A percentile compares a stretch with the other conserved stretches of the same genome.
phyloP scores from a whole-genome alignment of 1,140 invertebrate species.

The Hetaerina americana region DNA sequence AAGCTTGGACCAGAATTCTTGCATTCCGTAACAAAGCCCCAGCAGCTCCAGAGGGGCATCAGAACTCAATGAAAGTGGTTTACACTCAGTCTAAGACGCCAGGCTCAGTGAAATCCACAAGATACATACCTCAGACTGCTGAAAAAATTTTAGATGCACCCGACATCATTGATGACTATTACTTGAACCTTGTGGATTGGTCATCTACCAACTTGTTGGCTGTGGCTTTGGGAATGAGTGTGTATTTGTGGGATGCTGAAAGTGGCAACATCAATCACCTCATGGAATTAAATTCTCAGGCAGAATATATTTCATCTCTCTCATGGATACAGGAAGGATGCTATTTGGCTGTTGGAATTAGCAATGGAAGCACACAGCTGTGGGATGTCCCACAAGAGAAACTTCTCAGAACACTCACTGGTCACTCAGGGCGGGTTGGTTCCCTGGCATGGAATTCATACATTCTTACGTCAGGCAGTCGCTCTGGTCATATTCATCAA shows the following conservation, averaged over 20 bases:
- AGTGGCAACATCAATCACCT: conserved; percentile 78
- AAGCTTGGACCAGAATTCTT: conserved; percentile 41
- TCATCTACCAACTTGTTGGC: conserved; percentile 83
- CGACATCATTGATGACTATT: conserved; percentile 94
- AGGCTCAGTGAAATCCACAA: conserved; percentile 54
- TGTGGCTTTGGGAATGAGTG: conserved; percentile 69
- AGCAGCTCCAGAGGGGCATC: conserved; percentile 71
- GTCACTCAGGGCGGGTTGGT: conserved; percentile 69
- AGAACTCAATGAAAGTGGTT: conserved; percentile 77
- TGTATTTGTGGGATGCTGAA: conserved; percentile 93
- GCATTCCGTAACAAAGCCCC: conserved; percentile 80
- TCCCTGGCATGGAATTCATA: conserved; percentile 86
- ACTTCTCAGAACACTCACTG: conserved; percentile 51
- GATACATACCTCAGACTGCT: conserved; percentile 84
- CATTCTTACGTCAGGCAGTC: conserved; percentile 70
- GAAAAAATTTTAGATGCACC: conserved; percentile 94
- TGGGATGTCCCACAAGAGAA: conserved; percentile 65
- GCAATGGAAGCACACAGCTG: conserved; percentile 49
- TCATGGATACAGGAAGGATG: conserved; percentile 83
- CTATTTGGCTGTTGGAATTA: conserved; percentile 81
- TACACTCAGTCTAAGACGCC: conserved; percentile 78
- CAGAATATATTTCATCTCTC: conserved; percentile 74
- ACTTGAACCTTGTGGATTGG: conserved; percentile 95
- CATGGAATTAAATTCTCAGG: conserved; percentile 58
- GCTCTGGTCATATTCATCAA: conserved; percentile 80